Percentiles rank a stretch among this genome's conserved stretches.
Conservation (phyloP, 1,140 invertebrate species). For the Gonioctena quinquepunctata region DNA sequence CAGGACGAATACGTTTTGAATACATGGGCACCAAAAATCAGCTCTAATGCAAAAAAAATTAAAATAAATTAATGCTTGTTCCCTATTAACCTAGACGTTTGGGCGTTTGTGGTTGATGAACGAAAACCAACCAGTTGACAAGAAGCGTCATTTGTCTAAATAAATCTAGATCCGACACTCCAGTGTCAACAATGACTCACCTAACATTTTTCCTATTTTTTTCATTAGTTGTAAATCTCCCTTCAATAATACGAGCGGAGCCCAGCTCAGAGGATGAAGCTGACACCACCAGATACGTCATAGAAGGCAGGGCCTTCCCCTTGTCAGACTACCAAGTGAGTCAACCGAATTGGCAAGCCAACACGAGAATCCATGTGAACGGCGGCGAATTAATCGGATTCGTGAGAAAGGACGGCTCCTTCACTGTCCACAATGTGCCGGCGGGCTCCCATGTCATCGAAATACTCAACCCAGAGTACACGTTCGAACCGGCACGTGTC, state of each 20-base stretch:
- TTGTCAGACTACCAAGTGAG: slow-evolving; percentile 62
- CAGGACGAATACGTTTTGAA: no score
- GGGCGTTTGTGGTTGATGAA: no score
- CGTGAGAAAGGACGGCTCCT: slow-evolving; percentile 90
- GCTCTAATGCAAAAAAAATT: no score
- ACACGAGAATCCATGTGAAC: slow-evolving; percentile 82
- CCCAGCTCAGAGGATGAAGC: slow-evolving; percentile 60
- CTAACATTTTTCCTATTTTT: background rate
- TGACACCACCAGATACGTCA: slow-evolving; percentile 65
- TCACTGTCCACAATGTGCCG: slow-evolving; percentile 85
- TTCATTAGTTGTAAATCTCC: background rate
- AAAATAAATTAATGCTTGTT: no score
- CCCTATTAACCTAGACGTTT: no score
- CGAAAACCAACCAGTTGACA: no score
- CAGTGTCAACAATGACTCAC: no score
- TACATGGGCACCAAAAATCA: no score
- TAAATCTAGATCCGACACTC: no score
- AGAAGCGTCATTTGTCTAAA: no score
- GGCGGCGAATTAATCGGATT: slow-evolving; percentile 87
- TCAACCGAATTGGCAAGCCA: slow-evolving; percentile 72
- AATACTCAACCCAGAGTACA: slow-evolving; percentile 85
- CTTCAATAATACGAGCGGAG: slow-evolving; percentile 23
- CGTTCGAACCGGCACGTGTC: slow-evolving; percentile 90
- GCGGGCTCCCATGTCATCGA: slow-evolving; percentile 96
- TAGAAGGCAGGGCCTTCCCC: slow-evolving; percentile 83